Percentiles rank a stretch among this genome's conserved stretches.
Conservation (phyloP, 2,888 invertebrate genomes). For the Agrotis exclamationis region DNA sequence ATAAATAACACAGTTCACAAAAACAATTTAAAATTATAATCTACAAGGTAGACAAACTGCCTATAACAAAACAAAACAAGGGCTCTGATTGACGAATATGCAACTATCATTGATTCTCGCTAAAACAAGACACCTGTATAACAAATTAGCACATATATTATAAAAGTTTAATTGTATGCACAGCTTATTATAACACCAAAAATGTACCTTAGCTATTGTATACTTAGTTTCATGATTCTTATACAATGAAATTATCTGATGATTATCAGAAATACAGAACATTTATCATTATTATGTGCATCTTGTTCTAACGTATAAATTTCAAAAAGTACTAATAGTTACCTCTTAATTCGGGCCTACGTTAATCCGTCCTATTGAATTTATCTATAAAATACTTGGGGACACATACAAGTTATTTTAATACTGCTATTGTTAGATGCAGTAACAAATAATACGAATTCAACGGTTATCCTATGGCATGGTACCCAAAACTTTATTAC, state of each 20-base stretch:
- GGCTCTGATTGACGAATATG: constrained; percentile 41
- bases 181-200: constrained; percentile 60
- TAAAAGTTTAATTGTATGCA: constrained; percentile 57
- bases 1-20: constrained; percentile 53
- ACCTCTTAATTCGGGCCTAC: constrained; percentile 71
- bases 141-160: constrained; percentile 55
- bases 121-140: constrained; percentile 60
- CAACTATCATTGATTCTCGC: constrained; percentile 37
- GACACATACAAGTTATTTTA: constrained; percentile 77
- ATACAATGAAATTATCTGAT: constrained; percentile 39
- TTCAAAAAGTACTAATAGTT: constrained; percentile 75
- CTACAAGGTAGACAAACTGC: constrained; percentile 64
- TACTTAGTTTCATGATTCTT: constrained; percentile 55
- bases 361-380: constrained; percentile 76
- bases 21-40: constrained; percentile 55
- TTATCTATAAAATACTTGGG: constrained; percentile 80
- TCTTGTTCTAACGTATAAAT: constrained; percentile 74
- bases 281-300: constrained; percentile 59
- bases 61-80: constrained; percentile 58
- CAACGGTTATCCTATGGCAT: constrained; percentile 63
- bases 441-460: constrained; percentile 70
- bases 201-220: constrained; percentile 62
- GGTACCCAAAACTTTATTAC: constrained; percentile 33
- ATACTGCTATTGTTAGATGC: constrained; percentile 85
- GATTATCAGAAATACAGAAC: constrained; percentile 41